These are phyloP conservation scores for Limnephilus lunatus DNA, from an alignment of 2,888 invertebrate genomes.

Conservation along the genomic window DNA sequence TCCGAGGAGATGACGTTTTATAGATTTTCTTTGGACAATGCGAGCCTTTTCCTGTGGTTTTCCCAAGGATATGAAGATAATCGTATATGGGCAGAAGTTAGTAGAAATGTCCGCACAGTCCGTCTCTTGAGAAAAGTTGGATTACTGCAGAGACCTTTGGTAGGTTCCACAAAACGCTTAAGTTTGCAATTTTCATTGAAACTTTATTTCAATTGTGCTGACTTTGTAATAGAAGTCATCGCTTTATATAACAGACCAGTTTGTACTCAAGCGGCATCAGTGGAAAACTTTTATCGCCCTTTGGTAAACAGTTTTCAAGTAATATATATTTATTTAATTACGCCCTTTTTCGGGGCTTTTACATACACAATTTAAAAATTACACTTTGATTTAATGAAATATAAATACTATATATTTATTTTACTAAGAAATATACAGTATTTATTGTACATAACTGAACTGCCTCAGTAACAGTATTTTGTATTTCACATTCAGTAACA, in stretches of 20 bases:
- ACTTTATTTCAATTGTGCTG: not conserved
- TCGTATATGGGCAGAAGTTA: not conserved
- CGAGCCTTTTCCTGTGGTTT: not conserved
- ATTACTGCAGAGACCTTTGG: not conserved
- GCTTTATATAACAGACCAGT: not conserved
- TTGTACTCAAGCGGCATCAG: not conserved
- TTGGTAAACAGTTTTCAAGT: not conserved
- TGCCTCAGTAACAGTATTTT: no score
- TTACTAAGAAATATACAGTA: no score
- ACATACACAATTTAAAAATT: no score
- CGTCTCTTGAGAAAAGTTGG: not conserved
- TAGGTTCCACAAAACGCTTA: not conserved
- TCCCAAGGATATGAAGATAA: not conserved
- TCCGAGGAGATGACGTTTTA: no score
- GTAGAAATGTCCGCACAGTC: not conserved
- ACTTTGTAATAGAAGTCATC: not conserved
- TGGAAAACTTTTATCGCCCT: not conserved
- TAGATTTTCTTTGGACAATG: no score
- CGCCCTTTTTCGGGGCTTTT: no score
- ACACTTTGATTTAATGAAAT: no score
- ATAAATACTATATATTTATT: no score
- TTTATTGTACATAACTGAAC: no score
- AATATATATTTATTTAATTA: no score
- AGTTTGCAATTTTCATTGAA: not conserved
- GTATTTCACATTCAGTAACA: no score